Evolutionary conservation across 2,888 invertebrate genomes (phyloP), one percentile per base, ranked within the genome.

Genomic region (Scaptomyza polygonia): DNA sequence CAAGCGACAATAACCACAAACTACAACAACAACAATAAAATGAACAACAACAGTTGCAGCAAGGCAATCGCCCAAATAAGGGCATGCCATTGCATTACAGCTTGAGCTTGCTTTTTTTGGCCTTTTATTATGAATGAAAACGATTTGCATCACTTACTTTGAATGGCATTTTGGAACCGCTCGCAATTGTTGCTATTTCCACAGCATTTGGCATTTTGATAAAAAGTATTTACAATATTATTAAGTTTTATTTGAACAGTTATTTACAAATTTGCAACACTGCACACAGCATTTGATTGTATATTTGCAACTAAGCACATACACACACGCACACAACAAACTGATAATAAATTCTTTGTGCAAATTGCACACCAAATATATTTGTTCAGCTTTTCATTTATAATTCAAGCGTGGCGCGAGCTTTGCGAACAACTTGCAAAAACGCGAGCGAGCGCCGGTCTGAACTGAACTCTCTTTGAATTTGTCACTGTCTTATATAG

Each of bases 1-100:
- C 49, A 52, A 43, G 43, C 58, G 58, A 49, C 49, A 49, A 61
- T 61, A 74, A 40, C 45, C 40, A 49, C 75, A 73, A 73, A 51
- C 59, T 48, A 62, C 75, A 64, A 55, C 55, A 53, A 62, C 49
- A 72, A 67, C 52, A 49, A 47, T 25, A 25, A 5, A 25, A 25
- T 0, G 52, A 53, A 64, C 49, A 72, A 67, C 52, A 49, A 51
- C 52, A 62, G 62, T 57, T 62, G 55, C 57, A 45, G 57, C 57
- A 47, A 55, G 69, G 77, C 81, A 79, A 85, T 78, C 79, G 86
- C 87, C 87, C 70, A 69, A 67, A 85, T 69, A 78, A 64, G 61
- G 84, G 81, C 85, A 86, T 80, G 84, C 67, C 81, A 63, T 40
- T 74, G 77, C 62, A 75, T 8, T 74, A 45, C 40, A 49, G 29